Percentiles rank a stretch among this genome's conserved stretches.
Evolutionary conservation across 2,797 vertebrate genomes (phyloP).

Genomic region (Hydrocynus forskahlii): DNA sequence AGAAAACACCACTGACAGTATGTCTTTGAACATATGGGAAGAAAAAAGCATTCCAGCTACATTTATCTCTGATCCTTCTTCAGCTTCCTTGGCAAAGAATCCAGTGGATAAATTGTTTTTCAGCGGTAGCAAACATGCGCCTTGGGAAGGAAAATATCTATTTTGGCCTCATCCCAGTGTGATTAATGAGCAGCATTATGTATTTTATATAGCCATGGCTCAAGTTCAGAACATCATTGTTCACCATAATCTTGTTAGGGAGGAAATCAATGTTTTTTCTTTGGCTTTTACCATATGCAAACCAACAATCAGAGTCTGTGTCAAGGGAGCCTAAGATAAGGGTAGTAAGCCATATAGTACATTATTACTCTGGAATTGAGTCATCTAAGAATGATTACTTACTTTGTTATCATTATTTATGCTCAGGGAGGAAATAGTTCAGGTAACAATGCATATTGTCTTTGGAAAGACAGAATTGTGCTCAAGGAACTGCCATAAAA

Average conservation of each 20-base stretch:
- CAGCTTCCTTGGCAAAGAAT: constrained; percentile 62
- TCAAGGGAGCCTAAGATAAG: constrained; percentile 49
- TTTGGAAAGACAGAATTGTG: neutral
- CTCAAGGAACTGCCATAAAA: neutral
- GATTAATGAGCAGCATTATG: constrained; percentile 55
- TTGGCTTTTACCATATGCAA: constrained; percentile 39
- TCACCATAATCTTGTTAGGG: constrained; percentile 36
- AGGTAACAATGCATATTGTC: neutral
- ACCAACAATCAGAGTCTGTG: constrained; percentile 45
- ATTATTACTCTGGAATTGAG: constrained; percentile 47
- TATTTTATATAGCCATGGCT: constrained; percentile 43
- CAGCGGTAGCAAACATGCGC: constrained; percentile 49
- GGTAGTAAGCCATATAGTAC: constrained; percentile 37
- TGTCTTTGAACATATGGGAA: constrained; percentile 49
- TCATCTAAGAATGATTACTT: constrained; percentile 46
- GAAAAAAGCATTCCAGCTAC: constrained; percentile 46
- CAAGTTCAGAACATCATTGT: constrained; percentile 47
- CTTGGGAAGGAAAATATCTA: constrained; percentile 63
- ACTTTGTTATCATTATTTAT: constrained; percentile 12
- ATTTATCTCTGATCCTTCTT: constrained; percentile 61
- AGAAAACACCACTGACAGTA: constrained; percentile 38
- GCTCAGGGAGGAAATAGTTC: no score
- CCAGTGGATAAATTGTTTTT: constrained; percentile 57
- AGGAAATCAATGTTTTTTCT: constrained; percentile 58
- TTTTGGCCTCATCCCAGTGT: constrained; percentile 55